These are phyloP conservation scores for Anarrhichthys ocellatus DNA, from an alignment of 2,113 vertebrate species.

Conservation along the genomic window DNA sequence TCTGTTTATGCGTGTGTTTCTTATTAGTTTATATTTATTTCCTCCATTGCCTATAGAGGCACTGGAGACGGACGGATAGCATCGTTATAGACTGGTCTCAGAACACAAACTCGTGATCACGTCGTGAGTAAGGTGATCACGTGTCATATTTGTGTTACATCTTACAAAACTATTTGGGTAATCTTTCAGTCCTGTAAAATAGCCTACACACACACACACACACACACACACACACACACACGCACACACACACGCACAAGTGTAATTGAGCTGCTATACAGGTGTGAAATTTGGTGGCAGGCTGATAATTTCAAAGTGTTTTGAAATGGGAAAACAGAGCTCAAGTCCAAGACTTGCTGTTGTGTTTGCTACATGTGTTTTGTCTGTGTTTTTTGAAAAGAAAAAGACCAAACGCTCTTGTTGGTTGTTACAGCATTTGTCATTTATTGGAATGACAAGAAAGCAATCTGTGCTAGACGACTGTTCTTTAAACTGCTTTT, in stretches of 20 bases:
- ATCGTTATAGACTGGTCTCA: not conserved
- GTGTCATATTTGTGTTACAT: constrained; percentile 10
- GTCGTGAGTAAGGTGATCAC: not conserved
- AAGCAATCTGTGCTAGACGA: constrained; percentile 10
- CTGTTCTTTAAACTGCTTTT: constrained; percentile 1
- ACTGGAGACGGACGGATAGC: not conserved
- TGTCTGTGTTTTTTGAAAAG: not conserved
- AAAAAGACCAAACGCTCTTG: constrained; percentile 1
- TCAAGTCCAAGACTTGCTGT: constrained; percentile 6
- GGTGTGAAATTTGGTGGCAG: constrained; percentile 65
- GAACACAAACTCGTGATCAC: not conserved
- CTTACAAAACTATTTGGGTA: constrained; percentile 38
- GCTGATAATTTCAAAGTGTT: constrained; percentile 54
- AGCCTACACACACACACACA: not conserved
- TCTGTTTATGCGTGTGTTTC: not conserved
- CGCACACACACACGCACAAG: not conserved
- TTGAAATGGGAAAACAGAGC: constrained; percentile 11
- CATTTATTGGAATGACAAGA: constrained; percentile 19
- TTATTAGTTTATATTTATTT: not conserved
- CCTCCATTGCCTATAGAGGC: not conserved
- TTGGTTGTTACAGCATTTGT: not conserved
- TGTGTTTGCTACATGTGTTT: constrained; percentile 1
- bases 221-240: not conserved
- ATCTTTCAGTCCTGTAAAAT: constrained; percentile 33
- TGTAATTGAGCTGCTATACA: not conserved